These are phyloP conservation scores for Xestia ashworthii DNA, from an alignment of 2,888 invertebrate species.

Conservation along the genomic window DNA sequence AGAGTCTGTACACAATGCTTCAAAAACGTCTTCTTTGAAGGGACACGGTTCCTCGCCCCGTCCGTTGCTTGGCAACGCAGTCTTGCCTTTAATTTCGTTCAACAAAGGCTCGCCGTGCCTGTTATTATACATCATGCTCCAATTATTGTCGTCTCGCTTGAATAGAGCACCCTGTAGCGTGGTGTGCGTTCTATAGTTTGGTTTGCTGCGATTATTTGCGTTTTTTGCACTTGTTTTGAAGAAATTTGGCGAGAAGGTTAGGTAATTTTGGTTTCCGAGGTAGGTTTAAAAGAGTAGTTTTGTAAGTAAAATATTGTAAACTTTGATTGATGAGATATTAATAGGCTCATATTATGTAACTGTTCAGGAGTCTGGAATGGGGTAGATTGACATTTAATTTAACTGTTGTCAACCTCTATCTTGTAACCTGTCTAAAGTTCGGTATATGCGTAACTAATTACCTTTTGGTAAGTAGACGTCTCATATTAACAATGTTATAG, in stretches of 20 bases:
- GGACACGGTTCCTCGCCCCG: conserved; percentile 54
- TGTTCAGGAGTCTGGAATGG: background rate
- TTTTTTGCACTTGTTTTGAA: conserved; percentile 18
- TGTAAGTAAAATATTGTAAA: background rate
- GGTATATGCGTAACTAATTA: background rate
- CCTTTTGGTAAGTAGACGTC: background rate
- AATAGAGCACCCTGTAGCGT: conserved; percentile 68
- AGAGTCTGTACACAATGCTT: conserved; percentile 22
- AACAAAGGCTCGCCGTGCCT: conserved; percentile 75
- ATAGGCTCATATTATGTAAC: background rate
- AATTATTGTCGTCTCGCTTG: conserved; percentile 79
- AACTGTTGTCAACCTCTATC: conserved; percentile 3
- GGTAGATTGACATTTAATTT: conserved; percentile 1
- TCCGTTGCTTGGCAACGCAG: conserved; percentile 72
- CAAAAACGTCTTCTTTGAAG: conserved; percentile 47
- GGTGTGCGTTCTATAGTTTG: conserved; percentile 29
- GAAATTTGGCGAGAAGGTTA: background rate
- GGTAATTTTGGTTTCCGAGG: conserved; percentile 9
- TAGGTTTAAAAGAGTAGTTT: background rate
- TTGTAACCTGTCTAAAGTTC: background rate
- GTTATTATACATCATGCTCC: conserved; percentile 81
- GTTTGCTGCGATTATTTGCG: conserved; percentile 41
- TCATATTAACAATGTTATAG: background rate
- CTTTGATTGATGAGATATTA: background rate
- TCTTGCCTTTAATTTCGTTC: conserved; percentile 79